Percentiles rank a stretch among this genome's conserved stretches.
Evolutionary conservation across 2,113 vertebrate species (phyloP).

Genomic region (Colinus virginianus): DNA sequence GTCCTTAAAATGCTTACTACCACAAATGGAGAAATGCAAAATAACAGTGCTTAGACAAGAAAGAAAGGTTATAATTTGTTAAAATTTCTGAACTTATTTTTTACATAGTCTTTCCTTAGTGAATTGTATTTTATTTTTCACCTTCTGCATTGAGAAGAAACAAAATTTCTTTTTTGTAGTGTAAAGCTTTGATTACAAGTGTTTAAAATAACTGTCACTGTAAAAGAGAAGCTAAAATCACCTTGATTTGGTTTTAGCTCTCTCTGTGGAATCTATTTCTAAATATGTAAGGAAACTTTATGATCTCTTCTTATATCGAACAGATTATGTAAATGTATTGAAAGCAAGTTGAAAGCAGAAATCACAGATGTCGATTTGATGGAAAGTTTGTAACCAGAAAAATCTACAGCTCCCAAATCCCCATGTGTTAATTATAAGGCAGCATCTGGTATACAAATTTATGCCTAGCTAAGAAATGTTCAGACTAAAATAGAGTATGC

Average conservation of each 20-base stretch:
- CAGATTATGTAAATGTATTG: conserved; percentile 84
- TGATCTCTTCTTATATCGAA: conserved; percentile 74
- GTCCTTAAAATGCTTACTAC: not conserved
- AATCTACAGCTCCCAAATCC: conserved; percentile 80
- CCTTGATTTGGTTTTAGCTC: conserved; percentile 71
- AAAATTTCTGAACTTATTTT: not conserved
- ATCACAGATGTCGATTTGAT: conserved; percentile 84
- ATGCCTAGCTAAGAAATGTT: conserved; percentile 81
- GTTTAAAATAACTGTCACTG: conserved; percentile 26
- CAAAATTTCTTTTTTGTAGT: not conserved
- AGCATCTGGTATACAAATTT: conserved; percentile 85
- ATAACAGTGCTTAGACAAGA: not conserved
- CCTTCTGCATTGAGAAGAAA: not conserved
- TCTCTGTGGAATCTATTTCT: conserved; percentile 63
- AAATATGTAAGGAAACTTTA: conserved; percentile 69
- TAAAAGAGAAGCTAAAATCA: conserved; percentile 49
- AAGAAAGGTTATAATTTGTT: not conserved
- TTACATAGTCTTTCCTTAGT: fast-evolving
- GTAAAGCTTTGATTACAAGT: conserved; percentile 33
- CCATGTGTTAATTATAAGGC: conserved; percentile 81
- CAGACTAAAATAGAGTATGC: conserved; percentile 75
- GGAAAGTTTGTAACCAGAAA: conserved; percentile 82
- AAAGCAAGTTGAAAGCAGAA: conserved; percentile 80
- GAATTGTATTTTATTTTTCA: not conserved
- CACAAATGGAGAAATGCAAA: not conserved